phyloP scores from a whole-genome alignment of 2,113 vertebrate species.

The Oreocharis arfaki region DNA sequence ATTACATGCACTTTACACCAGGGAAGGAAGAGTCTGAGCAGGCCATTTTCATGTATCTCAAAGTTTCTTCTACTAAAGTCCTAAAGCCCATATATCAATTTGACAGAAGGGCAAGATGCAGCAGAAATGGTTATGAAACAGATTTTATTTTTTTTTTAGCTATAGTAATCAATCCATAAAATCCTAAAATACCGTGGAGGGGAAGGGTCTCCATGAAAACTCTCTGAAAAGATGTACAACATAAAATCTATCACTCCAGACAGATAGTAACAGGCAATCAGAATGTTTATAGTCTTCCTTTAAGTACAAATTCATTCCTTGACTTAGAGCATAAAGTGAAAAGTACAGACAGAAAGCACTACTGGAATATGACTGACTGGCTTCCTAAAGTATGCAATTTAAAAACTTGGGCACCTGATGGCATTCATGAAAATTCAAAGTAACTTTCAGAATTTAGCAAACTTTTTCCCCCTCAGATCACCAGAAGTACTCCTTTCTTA shows the following conservation, averaged over 20 bases:
- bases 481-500: neutral
- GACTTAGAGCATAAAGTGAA: constrained; percentile 11
- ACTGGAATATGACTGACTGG: neutral
- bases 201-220: neutral
- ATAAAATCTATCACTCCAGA: neutral
- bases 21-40: neutral
- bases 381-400: neutral
- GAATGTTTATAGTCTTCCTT: constrained; percentile 27
- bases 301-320: constrained; percentile 17
- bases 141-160: neutral
- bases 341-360: constrained; percentile 19
- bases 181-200: neutral
- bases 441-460: neutral
- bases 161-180: constrained; percentile 19
- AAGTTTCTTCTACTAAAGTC: neutral
- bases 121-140: neutral
- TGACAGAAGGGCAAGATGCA: neutral
- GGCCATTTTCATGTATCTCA: neutral
- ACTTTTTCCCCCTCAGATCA: neutral
- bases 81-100: neutral
- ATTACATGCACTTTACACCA: neutral
- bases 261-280: neutral
- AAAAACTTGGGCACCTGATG: neutral
- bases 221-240: neutral
- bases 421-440: constrained; percentile 8